Evolutionary conservation across 2,888 invertebrate genomes (phyloP).

Genomic region (Eueremaeus valkanovi): DNA sequence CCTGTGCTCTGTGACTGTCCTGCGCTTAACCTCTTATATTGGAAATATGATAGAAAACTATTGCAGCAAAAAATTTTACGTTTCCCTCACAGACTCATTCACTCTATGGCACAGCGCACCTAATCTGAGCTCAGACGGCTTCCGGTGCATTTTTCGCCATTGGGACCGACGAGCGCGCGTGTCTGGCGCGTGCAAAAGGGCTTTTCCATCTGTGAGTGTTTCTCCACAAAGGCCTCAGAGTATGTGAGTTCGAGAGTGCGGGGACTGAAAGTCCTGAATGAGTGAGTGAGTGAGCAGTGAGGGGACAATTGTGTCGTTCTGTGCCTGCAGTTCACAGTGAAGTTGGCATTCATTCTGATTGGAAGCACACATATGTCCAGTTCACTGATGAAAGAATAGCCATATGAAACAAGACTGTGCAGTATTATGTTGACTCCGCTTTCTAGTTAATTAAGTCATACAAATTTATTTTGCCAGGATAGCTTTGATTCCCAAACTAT

Average conservation of each 20-base stretch:
- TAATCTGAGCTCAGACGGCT: background rate
- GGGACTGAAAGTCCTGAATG: background rate
- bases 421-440: no score
- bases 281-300: background rate
- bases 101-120: background rate
- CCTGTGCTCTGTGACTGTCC: no score
- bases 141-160: background rate
- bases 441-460: no score
- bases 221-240: background rate
- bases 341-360: background rate
- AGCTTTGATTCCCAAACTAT: no score
- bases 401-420: background rate
- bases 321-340: background rate
- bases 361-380: background rate
- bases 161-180: background rate
- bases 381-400: background rate
- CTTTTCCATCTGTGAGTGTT: background rate
- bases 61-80: no score
- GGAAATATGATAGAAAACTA: background rate
- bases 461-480: no score
- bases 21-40: no score
- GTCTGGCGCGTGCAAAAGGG: background rate
- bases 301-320: background rate
- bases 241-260: background rate
- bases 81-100: background rate